These are phyloP conservation scores for Lapara coniferarum DNA, from an alignment of 2,888 invertebrate species.

Conservation along the genomic window DNA sequence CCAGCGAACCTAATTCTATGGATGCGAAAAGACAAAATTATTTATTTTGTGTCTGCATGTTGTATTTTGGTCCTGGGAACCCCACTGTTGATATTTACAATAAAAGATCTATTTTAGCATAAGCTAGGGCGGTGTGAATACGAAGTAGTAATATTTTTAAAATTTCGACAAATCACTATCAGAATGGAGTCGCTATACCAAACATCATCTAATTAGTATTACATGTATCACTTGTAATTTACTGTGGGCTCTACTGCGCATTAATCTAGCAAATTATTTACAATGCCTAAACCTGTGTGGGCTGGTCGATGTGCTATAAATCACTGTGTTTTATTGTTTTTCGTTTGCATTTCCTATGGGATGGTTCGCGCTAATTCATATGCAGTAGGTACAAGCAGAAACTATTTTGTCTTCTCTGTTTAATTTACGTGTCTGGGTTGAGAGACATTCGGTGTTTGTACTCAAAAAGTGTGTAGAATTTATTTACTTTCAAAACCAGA, in stretches of 20 bases:
- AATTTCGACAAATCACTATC: not conserved
- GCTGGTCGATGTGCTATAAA: not conserved
- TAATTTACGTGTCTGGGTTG: not conserved
- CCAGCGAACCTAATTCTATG: too few relatives aligned
- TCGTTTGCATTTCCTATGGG: not conserved
- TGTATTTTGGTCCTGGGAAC: too few relatives aligned
- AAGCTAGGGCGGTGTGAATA: too few relatives aligned
- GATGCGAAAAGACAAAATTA: too few relatives aligned
- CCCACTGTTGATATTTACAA: too few relatives aligned
- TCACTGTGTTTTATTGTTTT: constrained; percentile 3
- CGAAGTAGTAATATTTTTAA: too few relatives aligned
- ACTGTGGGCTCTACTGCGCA: not conserved
- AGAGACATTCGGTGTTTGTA: not conserved
- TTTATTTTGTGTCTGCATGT: too few relatives aligned
- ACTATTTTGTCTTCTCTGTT: not conserved
- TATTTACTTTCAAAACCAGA: too few relatives aligned
- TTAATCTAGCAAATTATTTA: constrained; percentile 1
- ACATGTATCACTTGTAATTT: not conserved
- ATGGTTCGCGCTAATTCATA: not conserved
- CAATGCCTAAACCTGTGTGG: not conserved
- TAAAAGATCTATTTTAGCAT: too few relatives aligned
- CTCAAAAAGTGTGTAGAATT: not conserved
- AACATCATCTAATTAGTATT: not conserved
- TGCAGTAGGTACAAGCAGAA: not conserved
- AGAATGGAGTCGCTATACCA: not conserved